Evolutionary conservation across 30 jellyfish, hydroid and myxozoan genomes (phyloP), one percentile per base, ranked within the genome.

Genomic region (Chrysaora quinquecirrha): DNA sequence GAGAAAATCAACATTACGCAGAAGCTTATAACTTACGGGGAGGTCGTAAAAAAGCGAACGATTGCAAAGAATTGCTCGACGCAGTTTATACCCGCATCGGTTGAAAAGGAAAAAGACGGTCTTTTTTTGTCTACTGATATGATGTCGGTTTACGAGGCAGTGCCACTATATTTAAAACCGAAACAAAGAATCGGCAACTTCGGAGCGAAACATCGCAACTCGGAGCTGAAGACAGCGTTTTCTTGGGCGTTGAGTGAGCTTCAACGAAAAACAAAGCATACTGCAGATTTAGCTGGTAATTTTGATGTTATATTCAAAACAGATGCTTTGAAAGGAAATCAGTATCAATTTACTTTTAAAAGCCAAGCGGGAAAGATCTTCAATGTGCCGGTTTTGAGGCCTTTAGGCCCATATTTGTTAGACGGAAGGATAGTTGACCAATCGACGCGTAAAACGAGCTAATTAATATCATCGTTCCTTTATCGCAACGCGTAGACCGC

Each of bases 401-500:
- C 96, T 43, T 90, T 79, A n/a, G 96, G 96, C 24, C 95, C 95
- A 1, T 78, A 75, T 21, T 64, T 68, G 33, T 21, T 52, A n/a
- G 90, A 67, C 21, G 96, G 90, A 1, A 82, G 38, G 21, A 46
- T 78, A 1, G n/a, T 29, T 28, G 97, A 86, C 4, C 80, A 35
- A 28, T 43, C 93, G 22, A 20, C 71, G 48, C 72, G 73, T 38
- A 69, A 16, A 60, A 63, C 21, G 95, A 86, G 58, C 80, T 92
- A 31, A 92, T 92, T 50, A 86, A 92, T 58, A 73, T 92, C 27
- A 92, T 92, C 32, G 88, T 92, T n/a, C 97, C 98, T 1, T 35
- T 92, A 2, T 80, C 96, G 2, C 93, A 90, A 47, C 86, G 95
- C 12, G 34, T 64, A 0, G 79, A 74, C 20, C 76, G 97, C 22